Conservation (phyloP, 2,797 vertebrate species). For the Cynodonichthys magdalenae region DNA sequence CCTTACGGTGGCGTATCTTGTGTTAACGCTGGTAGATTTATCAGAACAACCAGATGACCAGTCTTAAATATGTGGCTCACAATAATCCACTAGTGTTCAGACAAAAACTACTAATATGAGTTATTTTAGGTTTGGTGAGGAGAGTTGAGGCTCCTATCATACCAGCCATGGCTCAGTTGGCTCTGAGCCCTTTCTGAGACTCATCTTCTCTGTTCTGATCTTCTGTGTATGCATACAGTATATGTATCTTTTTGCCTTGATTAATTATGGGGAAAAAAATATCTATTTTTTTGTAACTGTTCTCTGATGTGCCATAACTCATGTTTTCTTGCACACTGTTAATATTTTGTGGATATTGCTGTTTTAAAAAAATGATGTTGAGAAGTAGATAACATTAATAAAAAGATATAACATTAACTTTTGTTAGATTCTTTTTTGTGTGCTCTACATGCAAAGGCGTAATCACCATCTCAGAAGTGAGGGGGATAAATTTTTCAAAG, state of each 20-base stretch:
- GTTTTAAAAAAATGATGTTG: conserved; percentile 80
- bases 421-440: conserved; percentile 2
- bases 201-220: conserved; percentile 77
- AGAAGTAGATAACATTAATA: conserved; percentile 83
- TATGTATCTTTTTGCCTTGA: conserved; percentile 85
- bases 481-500: too few relatives aligned
- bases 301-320: conserved; percentile 86
- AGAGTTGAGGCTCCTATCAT: conserved; percentile 62
- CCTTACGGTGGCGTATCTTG: conserved; percentile 69
- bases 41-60: conserved; percentile 52
- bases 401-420: conserved; percentile 63
- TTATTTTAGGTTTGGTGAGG: conserved; percentile 31
- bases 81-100: conserved; percentile 45
- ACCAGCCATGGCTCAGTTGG: conserved; percentile 61
- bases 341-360: conserved; percentile 90
- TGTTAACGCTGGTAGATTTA: conserved; percentile 57
- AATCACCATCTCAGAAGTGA: too few relatives aligned
- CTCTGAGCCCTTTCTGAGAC: conserved; percentile 68
- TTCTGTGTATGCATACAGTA: conserved; percentile 79
- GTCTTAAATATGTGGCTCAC: conserved; percentile 46
- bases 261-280: conserved; percentile 83
- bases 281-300: conserved; percentile 87
- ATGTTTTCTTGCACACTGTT: conserved; percentile 86
- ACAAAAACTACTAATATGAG: conserved; percentile 12
- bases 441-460: too few relatives aligned